A percentile compares a stretch with the other conserved stretches of the same genome.
phyloP scores from a whole-genome alignment of 64 coral and sea anemone genomes.

The Pocillopora verrucosa region DNA sequence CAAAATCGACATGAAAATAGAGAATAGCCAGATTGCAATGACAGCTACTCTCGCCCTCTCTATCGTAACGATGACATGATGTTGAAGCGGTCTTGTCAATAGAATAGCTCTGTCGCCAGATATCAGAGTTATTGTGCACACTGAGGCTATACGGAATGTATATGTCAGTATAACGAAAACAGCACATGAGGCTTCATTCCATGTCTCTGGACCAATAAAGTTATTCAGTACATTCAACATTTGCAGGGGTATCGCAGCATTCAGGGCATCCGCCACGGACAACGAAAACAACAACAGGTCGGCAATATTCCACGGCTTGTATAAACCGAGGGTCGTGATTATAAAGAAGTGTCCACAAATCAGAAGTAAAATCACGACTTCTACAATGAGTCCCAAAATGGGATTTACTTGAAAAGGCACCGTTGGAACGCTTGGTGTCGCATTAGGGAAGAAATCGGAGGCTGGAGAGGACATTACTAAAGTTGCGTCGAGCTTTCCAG shows the following conservation, averaged over 20 bases:
- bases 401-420: background rate
- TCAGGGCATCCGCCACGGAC: constrained; percentile 75
- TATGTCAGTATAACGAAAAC: constrained; percentile 75
- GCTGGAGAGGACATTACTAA: background rate
- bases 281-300: constrained; percentile 82
- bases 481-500: background rate
- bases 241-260: constrained; percentile 71
- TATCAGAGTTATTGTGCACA: constrained; percentile 94
- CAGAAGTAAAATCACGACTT: constrained; percentile 57
- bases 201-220: constrained; percentile 73
- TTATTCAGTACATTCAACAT: constrained; percentile 82
- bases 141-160: constrained; percentile 84
- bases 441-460: background rate
- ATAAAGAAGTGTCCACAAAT: constrained; percentile 77
- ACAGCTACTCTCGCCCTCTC: constrained; percentile 46
- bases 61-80: constrained; percentile 68
- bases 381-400: constrained; percentile 66
- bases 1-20: constrained; percentile 63
- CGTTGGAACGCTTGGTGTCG: background rate
- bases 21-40: constrained; percentile 54
- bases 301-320: constrained; percentile 84
- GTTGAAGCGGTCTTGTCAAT: constrained; percentile 73
- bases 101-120: constrained; percentile 77
- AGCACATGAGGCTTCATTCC: constrained; percentile 61
- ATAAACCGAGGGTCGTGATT: constrained; percentile 65